Evolutionary conservation across 2,888 invertebrate species (phyloP).

Genomic region (Eupithecia dodoneata): DNA sequence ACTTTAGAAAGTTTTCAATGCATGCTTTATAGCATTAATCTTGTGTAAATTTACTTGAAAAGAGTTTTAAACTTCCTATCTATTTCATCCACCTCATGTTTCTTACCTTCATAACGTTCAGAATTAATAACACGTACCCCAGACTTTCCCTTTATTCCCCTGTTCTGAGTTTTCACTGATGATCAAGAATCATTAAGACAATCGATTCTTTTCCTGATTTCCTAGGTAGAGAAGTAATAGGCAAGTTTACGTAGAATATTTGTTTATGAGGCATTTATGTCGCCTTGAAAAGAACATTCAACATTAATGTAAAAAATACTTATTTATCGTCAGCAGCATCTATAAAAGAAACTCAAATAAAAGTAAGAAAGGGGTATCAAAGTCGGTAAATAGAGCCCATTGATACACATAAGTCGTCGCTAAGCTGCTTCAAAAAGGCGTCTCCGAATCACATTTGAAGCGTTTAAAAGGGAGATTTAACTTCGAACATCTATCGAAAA

Average conservation of each 20-base stretch:
- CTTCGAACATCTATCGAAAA: slow-evolving; percentile 76
- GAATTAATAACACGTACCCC: background rate
- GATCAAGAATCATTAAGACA: background rate
- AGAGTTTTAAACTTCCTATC: background rate
- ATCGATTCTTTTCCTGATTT: background rate
- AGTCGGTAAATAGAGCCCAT: slow-evolving; percentile 45
- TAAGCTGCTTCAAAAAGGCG: slow-evolving; percentile 72
- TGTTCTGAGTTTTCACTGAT: background rate
- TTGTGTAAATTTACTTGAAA: background rate
- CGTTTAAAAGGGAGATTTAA: slow-evolving; percentile 81
- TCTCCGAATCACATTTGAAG: slow-evolving; percentile 76
- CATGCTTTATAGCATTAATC: slow-evolving; percentile 4
- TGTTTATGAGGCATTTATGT: background rate
- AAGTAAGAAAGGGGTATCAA: slow-evolving; percentile 29
- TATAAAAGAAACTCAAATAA: slow-evolving; percentile 22
- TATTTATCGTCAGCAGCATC: background rate
- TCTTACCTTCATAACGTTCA: background rate
- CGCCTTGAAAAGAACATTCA: background rate
- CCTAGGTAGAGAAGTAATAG: background rate
- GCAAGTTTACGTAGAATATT: background rate
- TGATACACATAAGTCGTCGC: slow-evolving; percentile 57
- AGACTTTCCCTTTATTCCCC: background rate
- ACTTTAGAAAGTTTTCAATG: slow-evolving; percentile 46
- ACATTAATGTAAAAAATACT: background rate
- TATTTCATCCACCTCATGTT: background rate